Base-by-base conservation (phyloP, 2,113 vertebrate genomes). In the Laterallus jamaicensis region DNA sequence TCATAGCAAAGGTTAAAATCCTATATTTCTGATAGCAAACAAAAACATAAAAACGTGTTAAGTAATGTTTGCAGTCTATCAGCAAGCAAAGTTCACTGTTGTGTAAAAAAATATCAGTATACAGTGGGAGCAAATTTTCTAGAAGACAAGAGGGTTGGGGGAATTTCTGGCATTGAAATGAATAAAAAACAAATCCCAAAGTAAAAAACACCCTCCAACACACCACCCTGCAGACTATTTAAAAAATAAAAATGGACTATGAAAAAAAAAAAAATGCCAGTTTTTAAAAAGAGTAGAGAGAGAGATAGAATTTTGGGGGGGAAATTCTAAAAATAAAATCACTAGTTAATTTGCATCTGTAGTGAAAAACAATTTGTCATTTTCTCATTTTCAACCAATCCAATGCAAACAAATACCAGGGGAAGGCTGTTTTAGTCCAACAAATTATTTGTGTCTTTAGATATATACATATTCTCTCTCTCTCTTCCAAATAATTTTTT, bases 281-380 rank as follows among this genome's bases (percentile, higher is more conserved):
- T 2, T 83, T 82, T 92, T 32, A 80, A 91, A 64, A 11, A 12
- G 8, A 11, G 25, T 11, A 28, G 16, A 52, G 21, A 68, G 4
- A 80, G 29, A 63, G 13, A 49, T 8, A 55, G 4, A 81, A 4
- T 31, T n/a, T 29, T 32, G 0, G 1, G 2, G 14, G 10, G 1
- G 49, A 54, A 28, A 59, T 35, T 67, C 21, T 25, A 56, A 77
- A 35, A 56, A 52, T 15, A 24, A 47, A 47, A 47, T 47, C 44
- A 19, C 17, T 47, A 19, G 44, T 47, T 47, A 47, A 47, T 47
- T 82, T 91, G 7, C 19, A 80, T 71, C 17, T 93, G 2, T 25
- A 56, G 11, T 73, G 59, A 73, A 85, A 90, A 94, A 32, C 6
- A 20, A 10, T 28, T 31, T n/a, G 4, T 29, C 2, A 15, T 90